Base-by-base conservation (phyloP, 1,140 invertebrate genomes). In the Myzus persicae region DNA sequence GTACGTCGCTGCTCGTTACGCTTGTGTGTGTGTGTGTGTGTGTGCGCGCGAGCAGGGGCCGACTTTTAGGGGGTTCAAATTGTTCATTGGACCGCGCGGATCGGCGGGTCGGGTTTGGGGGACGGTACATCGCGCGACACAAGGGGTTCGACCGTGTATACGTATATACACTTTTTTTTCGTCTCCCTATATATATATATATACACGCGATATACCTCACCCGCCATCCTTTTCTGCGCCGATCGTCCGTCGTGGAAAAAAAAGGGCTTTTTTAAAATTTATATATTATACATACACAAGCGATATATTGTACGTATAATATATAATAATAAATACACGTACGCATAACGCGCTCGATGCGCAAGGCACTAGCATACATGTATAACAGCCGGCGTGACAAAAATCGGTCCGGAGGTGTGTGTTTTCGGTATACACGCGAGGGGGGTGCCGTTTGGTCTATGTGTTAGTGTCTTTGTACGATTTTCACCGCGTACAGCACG, bases 81-180 rank as follows among this genome's bases (percentile, higher is more conserved):
- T 93, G 91, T 84, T 93, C 91, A 93, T 93, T 93, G 91, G 91
- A 93, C 91, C 91, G 91, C 91, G 91, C 46, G n/a, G 46, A 93
- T 38, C 91, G 94, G 93, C 48, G 94, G 93, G 44, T 90, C 82
- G 38, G 94, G 93, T 94, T 94, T 20, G 93, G 93, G 31, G 93
- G n/a, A 94, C 87, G 46, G 94, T 67, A 31, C 94, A 93, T 20
- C 93, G 38, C 36, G 94, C 90, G 88, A 90, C 94, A 42, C 89
- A 59, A 93, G 93, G 91, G 94, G 93, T 93, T 93, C 6, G 93
- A 93, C 76, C 2, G 93, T 93, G 1, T 46, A 46, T 48, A 88
- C 46, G 46, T 87, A 46, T 46, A 85, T 20, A 44, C 42, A 46
- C 38, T n/a, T 76, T 91, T 90, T 91, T 91, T 91, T 76, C 40